Base-by-base conservation (phyloP, 1,140 invertebrate genomes). In the Saccostrea cuccullata region DNA sequence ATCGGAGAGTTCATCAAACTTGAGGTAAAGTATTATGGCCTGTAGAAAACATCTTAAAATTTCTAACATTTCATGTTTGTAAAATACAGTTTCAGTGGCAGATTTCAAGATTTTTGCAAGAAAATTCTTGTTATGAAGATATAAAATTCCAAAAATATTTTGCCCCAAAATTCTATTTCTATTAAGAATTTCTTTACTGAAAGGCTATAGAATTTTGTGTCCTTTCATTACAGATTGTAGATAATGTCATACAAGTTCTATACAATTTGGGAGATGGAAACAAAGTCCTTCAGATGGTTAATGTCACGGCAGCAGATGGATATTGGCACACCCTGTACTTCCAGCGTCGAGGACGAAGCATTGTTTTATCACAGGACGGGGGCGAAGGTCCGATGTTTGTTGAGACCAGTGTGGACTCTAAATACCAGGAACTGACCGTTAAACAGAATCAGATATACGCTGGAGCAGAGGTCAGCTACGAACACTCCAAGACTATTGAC, bases 381-480 rank as follows among this genome's bases (percentile, higher is more conserved):
- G 98, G 98, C 1, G 98, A 99, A 96, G 98, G 98, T 0, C 95
- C 98, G 90, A 96, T 98, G 88, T 99, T 98, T 95, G 99, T 98
- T 93, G 98, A 99, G 94, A 98, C 98, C 0, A 84, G 88, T 26
- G 58, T 77, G n/a, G 84, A 86, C 58, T 82, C 70, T 84, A 58
- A 73, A 84, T 84, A 89, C 36, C 86, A 87, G 84, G 73, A 85
- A 23, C 36, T 89, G 0, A 47, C 67, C 12, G 47, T 89, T 13
- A 83, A 73, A 84, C n/a, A n/a, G 36, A 36, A n/a, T 30, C 89
- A 89, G 58, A 84, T 89, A 0, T 89, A 89, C 70, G 86, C 89
- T 8, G 89, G 89, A 30, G 89, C 86, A 26, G 84, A 55, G n/a
- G 56, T 89, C 11, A 40, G 17, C 30, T 89, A 87, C 70, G 84